Evolutionary conservation across 1,140 invertebrate species (phyloP).

Genomic region (Pseudomyrmex gracilis): DNA sequence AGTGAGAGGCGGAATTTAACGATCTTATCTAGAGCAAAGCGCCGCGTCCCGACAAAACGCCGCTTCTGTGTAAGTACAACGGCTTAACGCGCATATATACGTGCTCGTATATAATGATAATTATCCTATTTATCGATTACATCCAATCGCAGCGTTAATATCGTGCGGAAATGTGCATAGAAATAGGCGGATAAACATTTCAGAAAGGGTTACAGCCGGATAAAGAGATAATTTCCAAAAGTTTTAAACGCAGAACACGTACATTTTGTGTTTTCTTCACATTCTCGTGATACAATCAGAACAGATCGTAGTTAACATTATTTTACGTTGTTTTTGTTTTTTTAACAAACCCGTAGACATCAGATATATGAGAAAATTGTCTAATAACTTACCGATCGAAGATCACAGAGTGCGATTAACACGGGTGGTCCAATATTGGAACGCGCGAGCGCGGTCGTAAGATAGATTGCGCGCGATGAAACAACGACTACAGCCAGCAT

Average conservation of each 20-base stretch:
- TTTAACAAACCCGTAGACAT: background rate
- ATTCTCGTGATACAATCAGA: too few relatives aligned
- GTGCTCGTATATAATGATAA: constrained; percentile 1
- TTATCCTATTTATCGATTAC: constrained; percentile 14
- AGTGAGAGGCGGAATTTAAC: constrained; percentile 38
- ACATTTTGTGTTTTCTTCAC: too few relatives aligned
- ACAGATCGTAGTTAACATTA: too few relatives aligned
- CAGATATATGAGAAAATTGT: background rate
- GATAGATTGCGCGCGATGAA: constrained; percentile 21
- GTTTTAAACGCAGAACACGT: background rate
- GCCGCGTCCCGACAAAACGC: constrained; percentile 12
- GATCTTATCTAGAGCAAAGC: constrained; percentile 27
- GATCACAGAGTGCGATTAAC: background rate
- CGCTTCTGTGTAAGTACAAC: constrained; percentile 10
- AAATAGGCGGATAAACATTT: background rate
- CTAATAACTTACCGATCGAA: too few relatives aligned
- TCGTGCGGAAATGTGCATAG: background rate
- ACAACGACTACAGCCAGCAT: constrained; percentile 11
- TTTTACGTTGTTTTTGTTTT: background rate
- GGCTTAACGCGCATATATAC: background rate
- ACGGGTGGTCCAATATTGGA: background rate
- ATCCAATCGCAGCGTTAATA: constrained; percentile 24
- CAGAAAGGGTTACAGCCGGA: background rate
- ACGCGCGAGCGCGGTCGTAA: background rate
- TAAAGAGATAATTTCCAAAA: background rate